phyloP scores from a whole-genome alignment of 2,797 vertebrate species.

The Sebastes hubbsi region DNA sequence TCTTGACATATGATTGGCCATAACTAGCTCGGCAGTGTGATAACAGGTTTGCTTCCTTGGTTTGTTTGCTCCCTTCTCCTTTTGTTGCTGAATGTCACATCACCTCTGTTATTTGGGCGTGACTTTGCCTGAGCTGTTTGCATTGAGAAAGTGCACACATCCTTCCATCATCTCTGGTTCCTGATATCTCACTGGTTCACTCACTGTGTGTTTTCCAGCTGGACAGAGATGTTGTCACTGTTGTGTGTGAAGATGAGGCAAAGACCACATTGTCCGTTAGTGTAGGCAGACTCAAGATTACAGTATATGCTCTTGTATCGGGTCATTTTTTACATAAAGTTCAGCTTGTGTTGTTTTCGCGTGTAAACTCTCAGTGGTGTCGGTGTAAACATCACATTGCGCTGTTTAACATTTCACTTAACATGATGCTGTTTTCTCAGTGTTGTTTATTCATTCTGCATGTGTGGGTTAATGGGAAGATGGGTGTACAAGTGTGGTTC shows the following conservation, averaged over 20 bases:
- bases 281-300: background rate
- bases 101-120: background rate
- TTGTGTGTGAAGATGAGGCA: background rate
- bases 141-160: background rate
- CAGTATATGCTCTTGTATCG: background rate
- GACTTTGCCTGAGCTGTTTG: constrained; percentile 17
- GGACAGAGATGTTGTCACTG: background rate
- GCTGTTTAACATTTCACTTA: background rate
- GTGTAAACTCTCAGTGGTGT: constrained; percentile 5
- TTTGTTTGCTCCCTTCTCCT: background rate
- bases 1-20: background rate
- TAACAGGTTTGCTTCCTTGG: background rate
- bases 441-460: constrained; percentile 26
- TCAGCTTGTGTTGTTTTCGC: background rate
- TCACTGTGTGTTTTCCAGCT: background rate
- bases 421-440: background rate
- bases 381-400: constrained; percentile 19
- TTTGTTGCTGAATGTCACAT: background rate
- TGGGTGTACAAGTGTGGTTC: background rate
- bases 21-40: background rate
- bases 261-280: background rate
- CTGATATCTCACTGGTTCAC: background rate
- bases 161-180: background rate
- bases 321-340: background rate
- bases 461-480: constrained; percentile 4